A percentile compares a stretch with the other conserved stretches of the same genome.
Evolutionary conservation across 2,113 vertebrate species (phyloP).

Genomic region (Sinocyclocheilus anophthalmus): DNA sequence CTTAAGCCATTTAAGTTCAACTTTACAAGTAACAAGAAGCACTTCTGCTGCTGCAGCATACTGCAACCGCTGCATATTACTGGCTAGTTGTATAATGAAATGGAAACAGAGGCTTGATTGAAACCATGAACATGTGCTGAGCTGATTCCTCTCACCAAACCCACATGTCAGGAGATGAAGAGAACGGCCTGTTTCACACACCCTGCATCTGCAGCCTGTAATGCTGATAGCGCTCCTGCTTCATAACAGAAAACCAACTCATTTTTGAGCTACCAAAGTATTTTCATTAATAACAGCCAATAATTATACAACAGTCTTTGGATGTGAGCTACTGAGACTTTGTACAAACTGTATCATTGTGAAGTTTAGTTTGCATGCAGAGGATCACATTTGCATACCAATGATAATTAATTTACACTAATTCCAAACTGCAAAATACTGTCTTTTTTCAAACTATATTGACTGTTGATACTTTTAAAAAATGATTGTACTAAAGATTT

Average conservation of each 20-base stretch:
- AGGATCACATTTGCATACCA: background rate
- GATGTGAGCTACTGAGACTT: background rate
- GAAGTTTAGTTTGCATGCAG: background rate
- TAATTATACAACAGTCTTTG: background rate
- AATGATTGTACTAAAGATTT: background rate
- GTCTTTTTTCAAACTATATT: background rate
- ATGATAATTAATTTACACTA: background rate
- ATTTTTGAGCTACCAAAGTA: background rate
- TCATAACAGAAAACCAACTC: background rate
- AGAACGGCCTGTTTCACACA: background rate
- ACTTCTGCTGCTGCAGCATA: background rate
- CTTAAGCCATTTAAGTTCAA: background rate
- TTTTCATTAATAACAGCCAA: background rate
- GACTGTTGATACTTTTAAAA: too few relatives aligned
- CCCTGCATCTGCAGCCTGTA: background rate
- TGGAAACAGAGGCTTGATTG: slow-evolving; percentile 16
- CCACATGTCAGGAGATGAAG: slow-evolving; percentile 7
- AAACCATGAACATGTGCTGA: background rate
- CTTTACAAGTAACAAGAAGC: background rate
- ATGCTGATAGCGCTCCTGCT: background rate
- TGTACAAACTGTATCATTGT: background rate
- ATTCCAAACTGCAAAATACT: background rate
- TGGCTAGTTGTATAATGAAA: background rate
- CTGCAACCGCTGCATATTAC: background rate
- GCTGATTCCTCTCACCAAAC: slow-evolving; percentile 6